A percentile compares a stretch with the other conserved stretches of the same genome.
phyloP scores from a whole-genome alignment of 2,888 invertebrate species.

The Phragmatobia fuliginosa region DNA sequence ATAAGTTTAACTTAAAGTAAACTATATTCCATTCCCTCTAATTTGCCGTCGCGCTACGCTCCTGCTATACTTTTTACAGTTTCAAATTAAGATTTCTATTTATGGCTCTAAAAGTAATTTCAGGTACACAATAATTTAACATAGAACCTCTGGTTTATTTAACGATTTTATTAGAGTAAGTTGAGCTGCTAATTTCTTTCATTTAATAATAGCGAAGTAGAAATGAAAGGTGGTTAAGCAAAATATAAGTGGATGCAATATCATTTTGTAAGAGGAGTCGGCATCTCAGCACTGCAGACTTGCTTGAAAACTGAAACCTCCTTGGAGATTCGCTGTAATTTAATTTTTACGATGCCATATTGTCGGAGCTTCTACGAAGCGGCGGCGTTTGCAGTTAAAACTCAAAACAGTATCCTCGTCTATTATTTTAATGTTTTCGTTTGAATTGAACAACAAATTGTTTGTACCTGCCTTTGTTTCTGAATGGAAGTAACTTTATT shows the following conservation, averaged over 20 bases:
- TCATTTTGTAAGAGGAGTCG: conserved; percentile 70
- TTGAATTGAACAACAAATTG: conserved; percentile 42
- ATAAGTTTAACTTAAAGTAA: conserved; percentile 87
- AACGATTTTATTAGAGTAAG: neutral
- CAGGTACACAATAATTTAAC: conserved; percentile 38
- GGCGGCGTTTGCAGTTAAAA: conserved; percentile 72
- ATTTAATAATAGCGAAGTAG: conserved; percentile 21
- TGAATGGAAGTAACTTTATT: conserved; percentile 24
- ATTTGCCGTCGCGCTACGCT: conserved; percentile 75
- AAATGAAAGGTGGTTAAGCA: conserved; percentile 26
- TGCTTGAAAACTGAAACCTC: conserved; percentile 78
- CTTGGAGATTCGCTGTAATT: conserved; percentile 76
- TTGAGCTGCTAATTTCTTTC: neutral
- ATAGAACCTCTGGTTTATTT: conserved; percentile 8
- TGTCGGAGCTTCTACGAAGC: conserved; percentile 69
- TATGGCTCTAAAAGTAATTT: conserved; percentile 49
- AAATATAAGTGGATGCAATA: conserved; percentile 61
- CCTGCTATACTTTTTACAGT: conserved; percentile 71
- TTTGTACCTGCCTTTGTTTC: conserved; percentile 23
- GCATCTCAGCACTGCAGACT: conserved; percentile 65
- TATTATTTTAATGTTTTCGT: conserved; percentile 46
- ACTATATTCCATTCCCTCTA: conserved; percentile 86
- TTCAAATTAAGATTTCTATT: conserved; percentile 70
- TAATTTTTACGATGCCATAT: conserved; percentile 81
- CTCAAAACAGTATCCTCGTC: conserved; percentile 60